Evolutionary conservation across 1,140 invertebrate species (phyloP), one percentile per base, ranked within the genome.

Genomic region (Caenorhabditis latens): DNA sequence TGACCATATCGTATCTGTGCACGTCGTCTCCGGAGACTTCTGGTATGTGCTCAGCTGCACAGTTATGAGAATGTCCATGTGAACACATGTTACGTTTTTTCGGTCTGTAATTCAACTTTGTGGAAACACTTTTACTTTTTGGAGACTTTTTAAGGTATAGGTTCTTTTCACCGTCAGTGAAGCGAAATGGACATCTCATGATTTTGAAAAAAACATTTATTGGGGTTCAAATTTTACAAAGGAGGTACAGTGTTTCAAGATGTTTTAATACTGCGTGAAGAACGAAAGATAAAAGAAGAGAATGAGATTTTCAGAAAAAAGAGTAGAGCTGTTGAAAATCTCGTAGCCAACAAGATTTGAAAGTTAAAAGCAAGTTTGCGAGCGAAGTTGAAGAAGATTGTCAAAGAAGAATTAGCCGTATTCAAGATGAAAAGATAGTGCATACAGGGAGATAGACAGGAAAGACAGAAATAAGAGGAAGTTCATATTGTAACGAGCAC

Each of bases 1-100:
- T 63, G 42, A 61, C 58, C 84, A 84, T 65, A 65, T 84, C 84
- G 32, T 84, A 84, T 24, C 84, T 58, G 19, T 50, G 19, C 4
- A 61, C 84, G n/a, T 84, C 84, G 32, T 65, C 61, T 19, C 32
- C 83, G 8, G 83, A 4, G 21, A 24, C 84, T 48, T 63, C 46
- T 32, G 58, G 55, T n/a, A 84, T 53, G 57, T 84, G 57, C 46
- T 61, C 57, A 32, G 58, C 21, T 8, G 32, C 57, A 63, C 61
- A 50, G n/a, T 61, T 65, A 21, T 65, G 61, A 6, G 57, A 63
- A 24, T 67, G 57, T 16, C 84, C 84, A 32, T 84, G 57, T 50
- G 57, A 61, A 16, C 84, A 61, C 57, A 63, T 50, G 32, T 32
- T 32, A 32, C 32, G 32, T 32, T 32, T 32, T 24, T 13, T 83